Evolutionary conservation across 2,113 vertebrate species (phyloP).

Genomic region (Pseudopipra pipra): DNA sequence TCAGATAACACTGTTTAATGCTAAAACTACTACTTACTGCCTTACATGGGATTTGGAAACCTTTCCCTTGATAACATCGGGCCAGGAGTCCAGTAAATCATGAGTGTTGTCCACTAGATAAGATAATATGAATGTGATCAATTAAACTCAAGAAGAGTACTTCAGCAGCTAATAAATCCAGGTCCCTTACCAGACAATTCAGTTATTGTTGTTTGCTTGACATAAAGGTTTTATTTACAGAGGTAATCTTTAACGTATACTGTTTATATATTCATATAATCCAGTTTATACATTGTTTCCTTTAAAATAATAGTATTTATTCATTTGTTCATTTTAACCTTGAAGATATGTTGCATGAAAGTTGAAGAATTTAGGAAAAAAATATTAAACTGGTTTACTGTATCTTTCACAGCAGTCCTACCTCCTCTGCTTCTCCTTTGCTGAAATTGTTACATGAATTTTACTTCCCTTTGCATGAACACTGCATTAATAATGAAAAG

Average conservation of each 20-base stretch:
- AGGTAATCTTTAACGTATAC: neutral
- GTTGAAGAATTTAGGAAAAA: neutral
- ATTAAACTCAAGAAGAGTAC: slow-evolving; percentile 65
- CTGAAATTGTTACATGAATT: neutral
- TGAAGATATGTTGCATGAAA: neutral
- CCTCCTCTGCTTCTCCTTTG: neutral
- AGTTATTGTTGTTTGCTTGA: slow-evolving; percentile 8
- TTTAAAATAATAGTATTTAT: neutral
- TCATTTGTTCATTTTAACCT: neutral
- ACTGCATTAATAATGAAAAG: neutral
- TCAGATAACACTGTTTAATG: slow-evolving; percentile 75
- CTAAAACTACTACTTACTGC: slow-evolving; percentile 32
- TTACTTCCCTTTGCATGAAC: neutral
- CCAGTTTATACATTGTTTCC: neutral
- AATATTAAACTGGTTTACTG: neutral
- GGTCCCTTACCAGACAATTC: neutral
- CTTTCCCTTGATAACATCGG: slow-evolving; percentile 75
- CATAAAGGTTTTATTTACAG: neutral
- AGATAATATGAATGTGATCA: slow-evolving; percentile 73
- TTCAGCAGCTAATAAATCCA: slow-evolving; percentile 73
- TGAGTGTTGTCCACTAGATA: slow-evolving; percentile 73
- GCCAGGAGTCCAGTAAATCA: slow-evolving; percentile 76
- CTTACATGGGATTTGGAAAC: slow-evolving; percentile 68
- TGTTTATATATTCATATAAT: neutral
- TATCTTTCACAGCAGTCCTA: neutral